A percentile compares a stretch with the other conserved stretches of the same genome.
These are phyloP conservation scores for Cichlasoma orientale DNA, from an alignment of 2,797 vertebrate species.

Conservation along the genomic window DNA sequence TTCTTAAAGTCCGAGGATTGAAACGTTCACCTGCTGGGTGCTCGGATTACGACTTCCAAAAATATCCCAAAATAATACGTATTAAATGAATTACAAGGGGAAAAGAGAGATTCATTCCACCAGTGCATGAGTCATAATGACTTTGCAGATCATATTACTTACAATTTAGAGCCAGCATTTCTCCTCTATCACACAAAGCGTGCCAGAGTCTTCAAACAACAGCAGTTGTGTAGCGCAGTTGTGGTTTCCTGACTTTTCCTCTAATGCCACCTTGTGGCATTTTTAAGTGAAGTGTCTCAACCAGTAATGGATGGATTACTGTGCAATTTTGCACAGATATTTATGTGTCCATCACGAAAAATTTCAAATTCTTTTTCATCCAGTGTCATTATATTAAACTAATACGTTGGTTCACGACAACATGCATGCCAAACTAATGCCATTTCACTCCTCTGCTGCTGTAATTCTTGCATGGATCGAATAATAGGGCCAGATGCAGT, in stretches of 20 bases:
- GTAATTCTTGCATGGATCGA: not conserved
- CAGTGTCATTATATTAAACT: not conserved
- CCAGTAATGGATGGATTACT: not conserved
- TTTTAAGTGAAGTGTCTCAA: not conserved
- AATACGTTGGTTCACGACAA: not conserved
- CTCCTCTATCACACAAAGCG: not conserved
- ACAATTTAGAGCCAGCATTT: not conserved
- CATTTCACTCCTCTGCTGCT: not conserved
- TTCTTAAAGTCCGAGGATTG: not conserved
- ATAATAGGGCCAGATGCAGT: not conserved
- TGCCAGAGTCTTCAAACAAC: not conserved
- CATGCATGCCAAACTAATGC: not conserved
- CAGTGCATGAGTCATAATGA: not conserved
- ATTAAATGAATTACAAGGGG: not conserved
- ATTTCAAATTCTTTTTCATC: not conserved
- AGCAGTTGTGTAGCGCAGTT: not conserved
- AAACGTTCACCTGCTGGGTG: not conserved
- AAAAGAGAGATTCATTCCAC: not conserved
- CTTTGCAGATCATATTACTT: not conserved
- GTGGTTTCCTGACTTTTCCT: not conserved
- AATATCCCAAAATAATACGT: not conserved
- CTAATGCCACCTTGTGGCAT: conserved; percentile 26
- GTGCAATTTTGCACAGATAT: not conserved
- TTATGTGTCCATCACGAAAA: not conserved
- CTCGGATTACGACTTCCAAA: not conserved